These are phyloP conservation scores for Phthorimaea operculella DNA, from an alignment of 1,140 invertebrate genomes.

Conservation along the genomic window DNA sequence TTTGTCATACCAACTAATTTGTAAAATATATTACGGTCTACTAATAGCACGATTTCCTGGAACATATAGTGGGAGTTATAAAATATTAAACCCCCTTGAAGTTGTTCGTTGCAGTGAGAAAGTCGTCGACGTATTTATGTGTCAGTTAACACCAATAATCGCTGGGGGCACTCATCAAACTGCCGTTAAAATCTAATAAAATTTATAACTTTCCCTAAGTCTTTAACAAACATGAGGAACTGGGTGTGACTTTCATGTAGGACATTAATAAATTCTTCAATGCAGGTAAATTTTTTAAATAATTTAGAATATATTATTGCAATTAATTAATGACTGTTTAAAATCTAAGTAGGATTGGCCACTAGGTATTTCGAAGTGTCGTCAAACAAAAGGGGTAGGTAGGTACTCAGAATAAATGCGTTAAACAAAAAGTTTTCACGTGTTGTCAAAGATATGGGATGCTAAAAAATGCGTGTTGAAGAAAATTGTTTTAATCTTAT, in stretches of 20 bases:
- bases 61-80: slow-evolving; percentile 45
- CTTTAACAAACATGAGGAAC: slow-evolving; percentile 1
- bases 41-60: slow-evolving; percentile 55
- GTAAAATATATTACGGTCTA: slow-evolving; percentile 51
- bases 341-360: too few relatives aligned
- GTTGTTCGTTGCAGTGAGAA: slow-evolving; percentile 28
- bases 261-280: neutral
- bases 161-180: slow-evolving; percentile 37
- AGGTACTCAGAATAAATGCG: too few relatives aligned
- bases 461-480: too few relatives aligned
- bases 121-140: slow-evolving; percentile 50
- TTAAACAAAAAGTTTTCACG: too few relatives aligned
- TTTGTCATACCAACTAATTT: slow-evolving; percentile 62
- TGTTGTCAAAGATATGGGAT: too few relatives aligned
- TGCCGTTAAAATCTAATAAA: slow-evolving; percentile 38
- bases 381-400: too few relatives aligned
- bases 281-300: too few relatives aligned
- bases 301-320: too few relatives aligned
- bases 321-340: too few relatives aligned
- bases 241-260: slow-evolving; percentile 24
- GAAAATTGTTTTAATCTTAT: too few relatives aligned
- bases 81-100: slow-evolving; percentile 39
- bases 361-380: too few relatives aligned
- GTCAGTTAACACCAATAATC: slow-evolving; percentile 49
- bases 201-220: slow-evolving; percentile 17